Base-by-base conservation (phyloP, 2,113 vertebrate genomes). In the Rhynchomys soricoides region DNA sequence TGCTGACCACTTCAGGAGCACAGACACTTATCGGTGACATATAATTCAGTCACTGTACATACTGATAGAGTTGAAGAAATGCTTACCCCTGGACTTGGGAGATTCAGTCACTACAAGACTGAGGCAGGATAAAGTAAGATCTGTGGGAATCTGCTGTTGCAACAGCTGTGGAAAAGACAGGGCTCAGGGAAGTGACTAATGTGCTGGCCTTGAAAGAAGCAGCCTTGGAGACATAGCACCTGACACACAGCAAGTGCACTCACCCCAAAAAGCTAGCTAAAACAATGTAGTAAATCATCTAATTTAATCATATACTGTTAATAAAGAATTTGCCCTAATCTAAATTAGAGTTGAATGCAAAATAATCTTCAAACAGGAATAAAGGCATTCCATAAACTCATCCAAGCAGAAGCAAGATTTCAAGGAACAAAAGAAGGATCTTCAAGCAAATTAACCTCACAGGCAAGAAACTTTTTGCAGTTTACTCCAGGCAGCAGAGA, bases 371-470 rank as follows among this genome's bases (percentile, higher is more conserved):
- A 89, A 22, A 91, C 0, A 37, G 3, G 21, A 55, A 55, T 62
- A 86, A 95, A 96, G 29, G 64, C 86, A 50, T 86, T 66, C 68
- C 3, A 78, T 71, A 91, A 96, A 90, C 22, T 94, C 48, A 93
- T 81, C 37, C 62, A 78, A 92, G 43, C 40, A 83, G 71, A 83
- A 78, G 45, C 26, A 91, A 85, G 40, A 68, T 68, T 89, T 93
- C 52, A 66, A 37, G 13, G 45, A 13, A 43, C 57, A 89, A 89
- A 70, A 94, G 45, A 89, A 73, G 73, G 73, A 29, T 87, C 78
- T 37, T 77, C 91, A 86, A 88, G 66, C 73, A 92, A 95, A 94
- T 79, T 79, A 78, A 83, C 50, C 16, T 86, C 52, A 81, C 16
- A 45, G 52, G 15, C 17, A 34, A 95, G 89, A 45, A 97, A 88